Base-by-base conservation (phyloP, 2,888 invertebrate genomes). In the Catocala sponsa region DNA sequence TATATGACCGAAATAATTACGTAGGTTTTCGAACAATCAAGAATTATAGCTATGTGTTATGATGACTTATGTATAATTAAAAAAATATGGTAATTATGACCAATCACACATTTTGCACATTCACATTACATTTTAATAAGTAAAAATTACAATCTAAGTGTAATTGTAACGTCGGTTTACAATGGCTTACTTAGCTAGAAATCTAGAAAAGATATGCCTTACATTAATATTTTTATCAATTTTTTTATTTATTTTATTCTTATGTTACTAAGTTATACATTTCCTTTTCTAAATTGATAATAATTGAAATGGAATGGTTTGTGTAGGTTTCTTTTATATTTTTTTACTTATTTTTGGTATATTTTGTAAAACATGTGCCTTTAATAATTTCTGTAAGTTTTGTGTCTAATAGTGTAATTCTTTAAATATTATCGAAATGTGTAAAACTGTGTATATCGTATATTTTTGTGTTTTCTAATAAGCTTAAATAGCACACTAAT, bases 201-300 rank as follows among this genome's bases (percentile, higher is more conserved):
- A 48, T 11, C 64, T 68, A 75, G 59, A 42, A 15, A 67, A 59
- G 65, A 63, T 65, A 68, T 51, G 59, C 61, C 72, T 63, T 75
- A 75, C 7, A 53, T 65, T 59, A 63, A 7, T 13, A 7, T 68
- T 71, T 77, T 57, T 58, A 33, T 59, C 54, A 13, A 44, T 68
- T 63, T 69, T 61, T 50, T 53, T 44, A 48, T 32, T 41, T 9
- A 25, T 57, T 54, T 63, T 62, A 12, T 33, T 57, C 43, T 54
- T 63, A 63, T 32, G 6, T 43, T 53, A 51, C 12, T 63, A 55
- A 41, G 42, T 32, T 58, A 54, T 42, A 43, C 38, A 5, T 33
- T 55, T 50, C 25, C 42, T 13, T 41, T 44, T 7, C 35, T 38
- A 38, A 42, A 15, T 49, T 56, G 6, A 43, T 55, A 55, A 44